A percentile compares a stretch with the other conserved stretches of the same genome.
Conservation (phyloP, 2,113 vertebrate species). For the Calonectris borealis region DNA sequence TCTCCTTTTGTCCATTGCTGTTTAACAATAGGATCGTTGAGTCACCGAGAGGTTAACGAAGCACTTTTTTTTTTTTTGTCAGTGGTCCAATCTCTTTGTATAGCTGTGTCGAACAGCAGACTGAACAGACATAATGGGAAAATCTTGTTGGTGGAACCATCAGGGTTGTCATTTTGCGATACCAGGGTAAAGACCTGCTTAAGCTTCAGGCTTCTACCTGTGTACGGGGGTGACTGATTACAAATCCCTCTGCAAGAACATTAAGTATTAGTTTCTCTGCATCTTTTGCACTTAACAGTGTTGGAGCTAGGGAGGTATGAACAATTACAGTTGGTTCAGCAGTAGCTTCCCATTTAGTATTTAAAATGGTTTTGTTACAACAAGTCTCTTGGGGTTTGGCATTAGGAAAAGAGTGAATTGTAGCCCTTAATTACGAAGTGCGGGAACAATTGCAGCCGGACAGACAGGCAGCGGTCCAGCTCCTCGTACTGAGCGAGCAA, state of each 20-base stretch:
- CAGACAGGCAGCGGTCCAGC: constrained; percentile 17
- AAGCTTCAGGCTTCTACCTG: not conserved
- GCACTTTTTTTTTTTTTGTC: not conserved
- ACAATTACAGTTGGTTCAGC: rapidly evolving
- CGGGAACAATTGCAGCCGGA: not conserved
- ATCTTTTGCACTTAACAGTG: not conserved
- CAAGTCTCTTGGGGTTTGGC: not conserved
- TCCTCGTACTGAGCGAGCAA: not conserved
- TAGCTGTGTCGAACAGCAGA: not conserved
- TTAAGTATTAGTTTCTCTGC: not conserved
- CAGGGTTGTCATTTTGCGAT: not conserved
- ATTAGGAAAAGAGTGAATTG: not conserved
- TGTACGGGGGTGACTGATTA: rapidly evolving
- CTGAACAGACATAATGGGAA: constrained; percentile 58
- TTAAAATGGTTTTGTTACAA: not conserved
- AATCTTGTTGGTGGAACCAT: constrained; percentile 4
- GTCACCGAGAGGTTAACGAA: constrained; percentile 46
- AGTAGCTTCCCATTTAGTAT: not conserved
- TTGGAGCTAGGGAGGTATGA: not conserved
- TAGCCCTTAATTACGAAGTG: constrained; percentile 20
- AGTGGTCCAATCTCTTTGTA: constrained; percentile 37
- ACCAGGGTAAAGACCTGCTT: not conserved
- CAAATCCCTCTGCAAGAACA: not conserved
- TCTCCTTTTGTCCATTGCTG: not conserved
- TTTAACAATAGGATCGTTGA: constrained; percentile 26